Evolutionary conservation across 1,140 invertebrate species (phyloP).

Genomic region (Drosophila asahinai): DNA sequence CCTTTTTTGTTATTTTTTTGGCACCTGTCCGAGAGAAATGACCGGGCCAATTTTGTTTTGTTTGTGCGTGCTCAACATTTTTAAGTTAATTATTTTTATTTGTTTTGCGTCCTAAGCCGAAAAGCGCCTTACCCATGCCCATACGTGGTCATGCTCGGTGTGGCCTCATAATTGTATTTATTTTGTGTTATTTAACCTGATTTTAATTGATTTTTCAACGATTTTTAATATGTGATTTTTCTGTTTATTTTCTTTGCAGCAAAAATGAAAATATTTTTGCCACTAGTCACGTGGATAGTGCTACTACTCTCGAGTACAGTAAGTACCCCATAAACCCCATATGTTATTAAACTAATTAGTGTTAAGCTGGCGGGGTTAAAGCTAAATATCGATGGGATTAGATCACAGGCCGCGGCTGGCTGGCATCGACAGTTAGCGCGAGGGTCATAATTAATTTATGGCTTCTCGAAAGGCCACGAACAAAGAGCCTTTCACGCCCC

Average conservation of each 20-base stretch:
- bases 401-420: slow-evolving; percentile 21
- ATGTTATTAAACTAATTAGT: slow-evolving; percentile 18
- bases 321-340: slow-evolving; percentile 68
- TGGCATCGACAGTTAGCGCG: slow-evolving; percentile 58
- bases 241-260: slow-evolving; percentile 86
- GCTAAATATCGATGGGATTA: slow-evolving; percentile 46
- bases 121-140: slow-evolving; percentile 61
- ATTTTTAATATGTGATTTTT: slow-evolving; percentile 54
- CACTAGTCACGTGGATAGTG: slow-evolving; percentile 89
- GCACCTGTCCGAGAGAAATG: slow-evolving; percentile 71
- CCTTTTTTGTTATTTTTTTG: slow-evolving; percentile 64
- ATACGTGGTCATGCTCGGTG: slow-evolving; percentile 23
- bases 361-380: slow-evolving; percentile 41
- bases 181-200: slow-evolving; percentile 45
- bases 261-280: slow-evolving; percentile 91
- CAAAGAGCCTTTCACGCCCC: slow-evolving; percentile 36
- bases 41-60: slow-evolving; percentile 71
- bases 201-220: slow-evolving; percentile 62
- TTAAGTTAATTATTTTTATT: slow-evolving; percentile 78
- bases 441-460: slow-evolving; percentile 78
- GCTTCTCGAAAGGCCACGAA: slow-evolving; percentile 22
- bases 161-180: slow-evolving; percentile 39
- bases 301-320: slow-evolving; percentile 87
- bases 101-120: slow-evolving; percentile 56
- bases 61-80: slow-evolving; percentile 71